A percentile compares a stretch with the other conserved stretches of the same genome.
phyloP scores from a whole-genome alignment of 2,113 vertebrate genomes.

The Colaptes auratus region DNA sequence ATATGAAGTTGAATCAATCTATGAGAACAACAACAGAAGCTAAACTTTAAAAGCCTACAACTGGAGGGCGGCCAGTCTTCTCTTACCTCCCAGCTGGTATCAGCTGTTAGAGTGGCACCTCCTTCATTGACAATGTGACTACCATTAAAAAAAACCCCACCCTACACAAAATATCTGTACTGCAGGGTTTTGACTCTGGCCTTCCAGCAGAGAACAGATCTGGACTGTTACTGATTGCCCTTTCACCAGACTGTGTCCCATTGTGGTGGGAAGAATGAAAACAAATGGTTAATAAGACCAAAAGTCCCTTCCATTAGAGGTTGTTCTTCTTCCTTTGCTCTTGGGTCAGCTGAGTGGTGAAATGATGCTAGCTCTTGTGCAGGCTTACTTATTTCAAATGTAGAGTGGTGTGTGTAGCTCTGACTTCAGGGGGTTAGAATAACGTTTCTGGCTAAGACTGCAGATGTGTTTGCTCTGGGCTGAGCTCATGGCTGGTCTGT shows the following conservation, averaged over 20 bases:
- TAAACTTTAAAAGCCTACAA: neutral
- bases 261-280: neutral
- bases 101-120: neutral
- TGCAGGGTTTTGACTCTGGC: neutral
- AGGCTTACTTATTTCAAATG: neutral
- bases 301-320: neutral
- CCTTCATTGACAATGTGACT: neutral
- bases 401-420: neutral
- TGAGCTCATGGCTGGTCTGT: neutral
- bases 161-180: neutral
- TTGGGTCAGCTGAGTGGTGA: neutral
- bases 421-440: neutral
- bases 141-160: neutral
- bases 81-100: neutral
- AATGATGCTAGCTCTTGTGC: neutral
- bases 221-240: neutral
- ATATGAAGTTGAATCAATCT: neutral
- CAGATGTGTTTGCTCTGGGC: neutral
- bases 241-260: rapidly evolving
- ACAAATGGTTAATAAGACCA: neutral
- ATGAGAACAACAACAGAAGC: neutral
- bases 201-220: neutral
- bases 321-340: neutral
- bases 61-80: neutral
- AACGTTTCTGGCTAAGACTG: neutral